Conservation (phyloP, 1,140 invertebrate species). For the Uloborus diversus region DNA sequence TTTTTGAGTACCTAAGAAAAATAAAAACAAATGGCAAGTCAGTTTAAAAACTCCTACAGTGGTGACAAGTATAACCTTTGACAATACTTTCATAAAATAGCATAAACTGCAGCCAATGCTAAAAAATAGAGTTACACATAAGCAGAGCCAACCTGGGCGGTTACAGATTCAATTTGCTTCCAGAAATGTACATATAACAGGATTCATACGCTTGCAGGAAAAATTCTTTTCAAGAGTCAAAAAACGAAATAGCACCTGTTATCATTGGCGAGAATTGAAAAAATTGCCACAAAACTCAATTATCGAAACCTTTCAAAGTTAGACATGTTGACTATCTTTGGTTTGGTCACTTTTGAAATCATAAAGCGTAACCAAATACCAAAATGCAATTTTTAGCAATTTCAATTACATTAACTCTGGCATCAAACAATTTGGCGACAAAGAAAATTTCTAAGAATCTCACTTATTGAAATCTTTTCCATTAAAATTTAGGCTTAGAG, state of each 20-base stretch:
- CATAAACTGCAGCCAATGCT: neutral
- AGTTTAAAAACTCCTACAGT: neutral
- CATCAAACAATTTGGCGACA: neutral
- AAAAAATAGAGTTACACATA: neutral
- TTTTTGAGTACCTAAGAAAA: slow-evolving; percentile 78
- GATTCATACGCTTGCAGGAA: too few relatives aligned
- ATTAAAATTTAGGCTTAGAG: too few relatives aligned
- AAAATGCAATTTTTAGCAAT: neutral
- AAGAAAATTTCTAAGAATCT: neutral
- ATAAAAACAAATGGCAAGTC: neutral
- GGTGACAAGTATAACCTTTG: neutral
- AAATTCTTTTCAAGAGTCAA: too few relatives aligned
- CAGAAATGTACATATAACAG: too few relatives aligned
- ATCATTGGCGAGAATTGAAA: neutral
- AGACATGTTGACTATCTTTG: neutral
- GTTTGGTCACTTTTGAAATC: neutral
- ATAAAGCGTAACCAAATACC: neutral
- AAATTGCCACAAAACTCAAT: neutral
- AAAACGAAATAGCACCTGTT: neutral
- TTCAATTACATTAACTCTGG: neutral
- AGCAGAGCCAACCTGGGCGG: neutral
- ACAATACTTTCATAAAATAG: neutral
- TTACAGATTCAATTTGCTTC: neutral
- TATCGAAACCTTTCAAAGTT: neutral
- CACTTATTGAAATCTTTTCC: neutral